Percentiles rank a stretch among this genome's conserved stretches.
Conservation (phyloP, 2,113 vertebrate species). For the Tringa solitaria region DNA sequence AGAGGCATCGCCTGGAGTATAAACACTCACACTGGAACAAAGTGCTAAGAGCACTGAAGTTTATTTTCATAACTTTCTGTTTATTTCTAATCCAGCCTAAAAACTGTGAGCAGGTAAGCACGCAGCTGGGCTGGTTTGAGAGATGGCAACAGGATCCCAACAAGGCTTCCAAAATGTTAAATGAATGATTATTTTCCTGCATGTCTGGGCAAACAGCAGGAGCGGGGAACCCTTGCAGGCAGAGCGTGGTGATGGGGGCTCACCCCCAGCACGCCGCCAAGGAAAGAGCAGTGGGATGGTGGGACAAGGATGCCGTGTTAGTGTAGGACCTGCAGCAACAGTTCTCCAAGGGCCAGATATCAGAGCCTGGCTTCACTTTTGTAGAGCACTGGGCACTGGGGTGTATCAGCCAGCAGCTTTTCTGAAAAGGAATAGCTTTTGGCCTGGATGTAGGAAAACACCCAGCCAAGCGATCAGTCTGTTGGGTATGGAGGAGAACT, state of each 20-base stretch:
- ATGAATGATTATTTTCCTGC: background rate
- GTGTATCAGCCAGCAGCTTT: background rate
- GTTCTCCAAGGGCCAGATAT: background rate
- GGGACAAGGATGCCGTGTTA: rapidly evolving
- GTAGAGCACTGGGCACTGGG: background rate
- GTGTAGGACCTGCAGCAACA: background rate
- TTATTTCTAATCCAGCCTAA: background rate
- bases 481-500: background rate
- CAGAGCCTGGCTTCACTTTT: background rate
- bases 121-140: background rate
- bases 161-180: background rate
- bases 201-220: background rate
- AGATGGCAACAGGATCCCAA: background rate
- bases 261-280: rapidly evolving
- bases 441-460: background rate
- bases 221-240: background rate
- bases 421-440: background rate
- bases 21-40: background rate
- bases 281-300: background rate
- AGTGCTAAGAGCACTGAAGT: background rate
- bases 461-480: rapidly evolving
- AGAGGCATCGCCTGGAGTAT: background rate
- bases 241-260: background rate
- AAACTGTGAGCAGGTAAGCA: background rate
- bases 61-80: background rate